Evolutionary conservation across 2,888 invertebrate species (phyloP).

Genomic region (Allygus modestus): DNA sequence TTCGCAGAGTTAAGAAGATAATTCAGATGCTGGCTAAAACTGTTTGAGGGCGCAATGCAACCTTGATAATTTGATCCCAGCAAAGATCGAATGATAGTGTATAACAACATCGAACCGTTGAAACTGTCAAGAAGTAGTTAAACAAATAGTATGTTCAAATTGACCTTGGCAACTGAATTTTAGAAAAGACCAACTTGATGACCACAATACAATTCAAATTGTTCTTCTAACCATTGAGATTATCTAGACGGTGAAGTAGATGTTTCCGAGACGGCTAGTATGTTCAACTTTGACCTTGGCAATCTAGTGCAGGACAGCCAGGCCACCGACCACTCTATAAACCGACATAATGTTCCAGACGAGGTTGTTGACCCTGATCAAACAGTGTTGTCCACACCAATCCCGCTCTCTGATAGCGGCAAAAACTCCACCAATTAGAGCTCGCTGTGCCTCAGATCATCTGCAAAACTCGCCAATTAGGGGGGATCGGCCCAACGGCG

Average conservation of each 20-base stretch:
- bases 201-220: too few species aligned
- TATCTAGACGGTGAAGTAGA: neutral
- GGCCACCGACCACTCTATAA: constrained; percentile 53
- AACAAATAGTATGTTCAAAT: too few species aligned
- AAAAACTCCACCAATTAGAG: constrained; percentile 51
- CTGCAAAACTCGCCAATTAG: constrained; percentile 34
- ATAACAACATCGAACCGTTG: too few species aligned
- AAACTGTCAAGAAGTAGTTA: too few species aligned
- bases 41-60: too few species aligned
- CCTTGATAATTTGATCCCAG: too few species aligned
- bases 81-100: too few species aligned
- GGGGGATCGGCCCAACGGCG: neutral
- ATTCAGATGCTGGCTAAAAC: too few species aligned
- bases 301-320: constrained; percentile 50
- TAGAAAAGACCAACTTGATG: too few species aligned
- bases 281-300: constrained; percentile 57
- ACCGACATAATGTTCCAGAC: constrained; percentile 58
- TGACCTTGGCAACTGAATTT: too few species aligned
- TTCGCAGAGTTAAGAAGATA: too few species aligned
- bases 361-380: constrained; percentile 35
- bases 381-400: constrained; percentile 45
- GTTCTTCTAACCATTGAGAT: neutral
- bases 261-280: constrained; percentile 36
- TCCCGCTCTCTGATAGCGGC: constrained; percentile 36
- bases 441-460: constrained; percentile 14